Percentiles rank a stretch among this genome's conserved stretches.
phyloP scores from a whole-genome alignment of 2,113 vertebrate genomes.

The Platichthys flesus region DNA sequence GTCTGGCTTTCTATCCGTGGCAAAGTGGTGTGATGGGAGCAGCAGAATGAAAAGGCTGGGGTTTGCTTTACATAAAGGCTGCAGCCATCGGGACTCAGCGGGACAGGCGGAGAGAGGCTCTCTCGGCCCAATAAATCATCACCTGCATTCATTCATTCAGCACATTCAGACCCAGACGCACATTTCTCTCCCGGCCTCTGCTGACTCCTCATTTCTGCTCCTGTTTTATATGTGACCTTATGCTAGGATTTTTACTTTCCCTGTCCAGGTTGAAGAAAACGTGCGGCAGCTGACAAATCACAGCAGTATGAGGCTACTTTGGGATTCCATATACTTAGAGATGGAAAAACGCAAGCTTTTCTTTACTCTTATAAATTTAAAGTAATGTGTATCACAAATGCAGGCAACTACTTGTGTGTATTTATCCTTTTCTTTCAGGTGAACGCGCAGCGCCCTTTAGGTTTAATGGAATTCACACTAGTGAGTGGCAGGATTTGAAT shows the following conservation, averaged over 20 bases:
- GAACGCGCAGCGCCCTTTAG: constrained; percentile 56
- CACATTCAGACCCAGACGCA: constrained; percentile 77
- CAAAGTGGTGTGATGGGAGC: constrained; percentile 61
- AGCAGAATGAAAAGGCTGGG: constrained; percentile 78
- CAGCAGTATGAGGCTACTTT: constrained; percentile 31
- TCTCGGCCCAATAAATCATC: constrained; percentile 80
- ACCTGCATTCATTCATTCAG: constrained; percentile 80
- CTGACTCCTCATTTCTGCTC: constrained; percentile 79
- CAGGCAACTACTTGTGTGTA: constrained; percentile 53
- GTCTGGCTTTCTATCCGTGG: constrained; percentile 54
- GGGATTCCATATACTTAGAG: background rate
- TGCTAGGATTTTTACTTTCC: constrained; percentile 62
- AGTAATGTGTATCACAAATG: constrained; percentile 46
- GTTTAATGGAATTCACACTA: constrained; percentile 76
- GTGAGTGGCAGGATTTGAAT: constrained; percentile 81
- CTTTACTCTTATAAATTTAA: constrained; percentile 35
- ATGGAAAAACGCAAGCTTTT: constrained; percentile 10
- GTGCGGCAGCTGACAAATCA: constrained; percentile 37
- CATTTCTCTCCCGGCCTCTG: constrained; percentile 74
- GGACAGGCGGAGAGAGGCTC: constrained; percentile 73
- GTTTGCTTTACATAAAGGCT: constrained; percentile 84
- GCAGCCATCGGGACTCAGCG: constrained; percentile 76
- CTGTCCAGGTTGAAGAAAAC: constrained; percentile 50
- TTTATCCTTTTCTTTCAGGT: constrained; percentile 73
- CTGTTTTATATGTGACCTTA: constrained; percentile 78